These are phyloP conservation scores for Pantherophis guttatus DNA, from an alignment of 2,113 vertebrate species.

Conservation along the genomic window DNA sequence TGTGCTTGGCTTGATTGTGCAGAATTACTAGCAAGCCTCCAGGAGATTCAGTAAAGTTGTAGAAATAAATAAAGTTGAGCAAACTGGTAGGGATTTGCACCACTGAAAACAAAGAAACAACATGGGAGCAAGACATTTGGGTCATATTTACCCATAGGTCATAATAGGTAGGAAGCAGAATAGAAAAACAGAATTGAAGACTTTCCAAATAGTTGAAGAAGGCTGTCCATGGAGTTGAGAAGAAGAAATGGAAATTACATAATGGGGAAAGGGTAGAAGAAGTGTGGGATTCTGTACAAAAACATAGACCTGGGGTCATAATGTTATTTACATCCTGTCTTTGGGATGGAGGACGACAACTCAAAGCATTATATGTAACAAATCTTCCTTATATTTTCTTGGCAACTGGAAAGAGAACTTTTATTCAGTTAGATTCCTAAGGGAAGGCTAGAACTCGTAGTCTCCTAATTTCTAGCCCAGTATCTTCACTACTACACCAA, in stretches of 20 bases:
- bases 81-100: neutral
- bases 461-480: neutral
- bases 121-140: neutral
- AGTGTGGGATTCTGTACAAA: neutral
- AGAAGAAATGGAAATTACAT: neutral
- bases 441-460: neutral
- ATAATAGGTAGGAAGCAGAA: neutral
- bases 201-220: neutral
- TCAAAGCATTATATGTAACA: neutral
- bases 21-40: neutral
- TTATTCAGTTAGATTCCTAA: neutral
- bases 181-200: neutral
- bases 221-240: neutral
- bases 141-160: neutral
- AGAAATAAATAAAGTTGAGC: neutral
- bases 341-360: neutral
- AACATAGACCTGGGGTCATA: neutral
- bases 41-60: neutral
- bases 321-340: neutral
- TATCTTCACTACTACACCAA: neutral
- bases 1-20: neutral
- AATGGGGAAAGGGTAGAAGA: neutral
- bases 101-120: neutral
- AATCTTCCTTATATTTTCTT: neutral
- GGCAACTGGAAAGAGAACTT: neutral